Base-by-base conservation (phyloP, 2,888 invertebrate genomes). In the Trilocha varians region DNA sequence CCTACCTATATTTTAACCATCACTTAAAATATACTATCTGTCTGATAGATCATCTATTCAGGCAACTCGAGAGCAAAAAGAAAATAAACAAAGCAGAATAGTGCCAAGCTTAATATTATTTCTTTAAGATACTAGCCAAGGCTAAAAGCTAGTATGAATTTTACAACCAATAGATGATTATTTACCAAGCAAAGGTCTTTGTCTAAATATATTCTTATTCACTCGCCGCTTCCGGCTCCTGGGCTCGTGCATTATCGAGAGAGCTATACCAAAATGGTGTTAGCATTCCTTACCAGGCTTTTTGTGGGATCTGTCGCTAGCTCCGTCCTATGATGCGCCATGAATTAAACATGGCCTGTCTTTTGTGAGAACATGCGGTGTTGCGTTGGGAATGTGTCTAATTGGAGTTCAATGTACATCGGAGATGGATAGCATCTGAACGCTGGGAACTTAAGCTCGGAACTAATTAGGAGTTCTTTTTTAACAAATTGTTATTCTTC, bases 301-400 rank as follows among this genome's bases (percentile, higher is more conserved):
- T 56, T 54, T 53, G 50, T 51, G 44, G 39, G 37, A 34, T 46
- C 34, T 35, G 35, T 39, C 50, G 45, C 55, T 49, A 41, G 53
- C 53, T 52, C 52, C 51, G 50, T 46, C 49, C 48, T 58, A 57
- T 57, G 58, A 55, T 58, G 59, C 49, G 57, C 44, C 53, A 65
- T 76, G 75, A 71, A 77, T 77, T 71, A 76, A 65, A 71, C 70
- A 74, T 74, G 51, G 49, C 46, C 44, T 41, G 45, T 46, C 46
- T 50, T 55, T 52, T 47, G 53, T 52, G 51, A 53, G 56, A 55
- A 49, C 35, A 34, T 39, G 35, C 32, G 34, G 33, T 15, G 32
- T 32, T 40, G 36, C 34, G 32, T 17, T 38, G 25, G 14, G 14
- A 18, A 33, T 44, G 37, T 39, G 39, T 37, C 39, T 37, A 36